These are phyloP conservation scores for Clunio marinus DNA, from an alignment of 2,888 invertebrate species.

Conservation along the genomic window DNA sequence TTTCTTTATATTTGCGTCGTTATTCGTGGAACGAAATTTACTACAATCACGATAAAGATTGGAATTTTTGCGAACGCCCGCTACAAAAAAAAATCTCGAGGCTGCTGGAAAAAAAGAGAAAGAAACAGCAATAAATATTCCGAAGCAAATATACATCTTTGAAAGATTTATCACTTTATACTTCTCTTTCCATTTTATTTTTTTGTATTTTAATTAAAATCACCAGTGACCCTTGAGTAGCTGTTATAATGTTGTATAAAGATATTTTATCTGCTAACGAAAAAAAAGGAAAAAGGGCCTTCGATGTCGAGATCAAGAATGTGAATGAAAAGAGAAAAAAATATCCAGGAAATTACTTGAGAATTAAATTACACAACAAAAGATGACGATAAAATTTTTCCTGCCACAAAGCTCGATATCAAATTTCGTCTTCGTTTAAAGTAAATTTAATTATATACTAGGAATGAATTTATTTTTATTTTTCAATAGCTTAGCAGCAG, in stretches of 20 bases:
- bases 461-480: constrained; percentile 8
- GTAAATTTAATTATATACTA: constrained; percentile 31
- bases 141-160: not conserved
- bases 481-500: no score
- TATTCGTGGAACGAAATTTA: not conserved
- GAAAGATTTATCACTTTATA: constrained; percentile 35
- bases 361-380: constrained; percentile 29
- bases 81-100: not conserved
- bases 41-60: constrained; percentile 33
- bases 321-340: not conserved
- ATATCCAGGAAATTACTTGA: constrained; percentile 34
- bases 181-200: not conserved
- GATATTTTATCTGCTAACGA: not conserved
- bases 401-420: constrained; percentile 13
- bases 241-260: not conserved
- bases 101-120: not conserved
- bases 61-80: constrained; percentile 32
- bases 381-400: not conserved
- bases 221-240: constrained; percentile 18
- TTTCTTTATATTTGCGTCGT: constrained; percentile 1
- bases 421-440: constrained; percentile 26
- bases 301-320: not conserved
- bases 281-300: not conserved
- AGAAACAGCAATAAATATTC: constrained; percentile 17
- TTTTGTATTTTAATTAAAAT: constrained; percentile 28